Conservation (phyloP, 2,113 vertebrate genomes). For the Hydropotes inermis region DNA sequence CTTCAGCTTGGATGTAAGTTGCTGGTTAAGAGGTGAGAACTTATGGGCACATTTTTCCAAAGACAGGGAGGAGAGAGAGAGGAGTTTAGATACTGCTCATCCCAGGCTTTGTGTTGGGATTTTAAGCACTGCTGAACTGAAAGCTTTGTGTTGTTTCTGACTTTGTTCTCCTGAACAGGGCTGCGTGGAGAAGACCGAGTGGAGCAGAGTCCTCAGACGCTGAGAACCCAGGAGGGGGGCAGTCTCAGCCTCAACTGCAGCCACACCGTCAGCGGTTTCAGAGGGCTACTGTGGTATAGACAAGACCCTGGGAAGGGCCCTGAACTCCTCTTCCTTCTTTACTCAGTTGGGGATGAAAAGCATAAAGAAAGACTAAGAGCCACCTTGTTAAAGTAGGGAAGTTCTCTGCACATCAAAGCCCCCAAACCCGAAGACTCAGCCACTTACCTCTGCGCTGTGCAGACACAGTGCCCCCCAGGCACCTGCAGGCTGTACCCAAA, state of each 20-base stretch:
- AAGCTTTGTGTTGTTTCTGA: background rate
- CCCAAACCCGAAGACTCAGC: slow-evolving; percentile 2
- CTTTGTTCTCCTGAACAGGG: slow-evolving; percentile 25
- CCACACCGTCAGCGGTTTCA: accelerated
- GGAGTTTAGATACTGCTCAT: background rate
- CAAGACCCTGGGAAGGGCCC: background rate
- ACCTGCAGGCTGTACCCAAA: background rate
- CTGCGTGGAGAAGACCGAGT: background rate
- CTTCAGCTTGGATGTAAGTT: slow-evolving; percentile 43
- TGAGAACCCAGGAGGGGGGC: background rate
- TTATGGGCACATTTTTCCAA: background rate
- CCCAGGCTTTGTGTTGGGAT: background rate
- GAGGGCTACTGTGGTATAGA: background rate
- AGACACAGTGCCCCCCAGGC: background rate
- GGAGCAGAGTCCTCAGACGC: background rate
- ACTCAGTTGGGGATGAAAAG: background rate
- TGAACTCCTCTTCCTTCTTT: background rate
- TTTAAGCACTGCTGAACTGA: background rate
- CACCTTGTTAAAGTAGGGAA: background rate
- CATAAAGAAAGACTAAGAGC: background rate
- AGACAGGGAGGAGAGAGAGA: background rate
- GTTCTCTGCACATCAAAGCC: background rate
- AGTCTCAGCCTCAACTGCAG: background rate
- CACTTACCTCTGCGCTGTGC: slow-evolving; percentile 16
- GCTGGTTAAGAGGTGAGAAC: background rate